Evolutionary conservation across 2,797 vertebrate genomes (phyloP).

Genomic region (Loriculus beryllinus): DNA sequence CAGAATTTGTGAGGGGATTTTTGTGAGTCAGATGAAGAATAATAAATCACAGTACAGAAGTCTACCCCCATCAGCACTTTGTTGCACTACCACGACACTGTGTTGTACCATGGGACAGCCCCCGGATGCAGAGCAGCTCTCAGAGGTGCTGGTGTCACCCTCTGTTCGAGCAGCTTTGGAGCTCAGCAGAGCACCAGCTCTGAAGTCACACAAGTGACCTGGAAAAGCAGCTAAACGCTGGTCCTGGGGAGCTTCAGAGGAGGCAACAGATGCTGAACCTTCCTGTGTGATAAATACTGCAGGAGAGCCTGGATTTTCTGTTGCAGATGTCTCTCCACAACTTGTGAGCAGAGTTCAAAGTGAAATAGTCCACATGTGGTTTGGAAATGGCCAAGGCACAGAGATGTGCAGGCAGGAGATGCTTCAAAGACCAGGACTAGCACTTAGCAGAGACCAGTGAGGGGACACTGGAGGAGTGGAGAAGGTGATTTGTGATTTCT

Average conservation of each 20-base stretch:
- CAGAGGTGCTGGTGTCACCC: background rate
- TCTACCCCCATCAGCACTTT: fast-evolving
- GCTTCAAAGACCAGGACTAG: background rate
- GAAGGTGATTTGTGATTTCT: background rate
- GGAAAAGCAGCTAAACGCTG: background rate
- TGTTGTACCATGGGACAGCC: fast-evolving
- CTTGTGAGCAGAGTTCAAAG: background rate
- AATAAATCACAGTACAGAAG: background rate
- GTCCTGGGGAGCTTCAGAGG: background rate
- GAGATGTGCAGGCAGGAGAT: background rate
- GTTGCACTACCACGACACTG: fast-evolving
- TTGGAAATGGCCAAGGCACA: background rate
- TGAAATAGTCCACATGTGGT: fast-evolving
- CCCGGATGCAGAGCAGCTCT: background rate
- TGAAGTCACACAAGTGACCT: background rate
- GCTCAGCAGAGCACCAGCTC: background rate
- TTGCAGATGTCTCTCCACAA: background rate
- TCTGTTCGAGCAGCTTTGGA: background rate
- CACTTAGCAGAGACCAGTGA: fast-evolving
- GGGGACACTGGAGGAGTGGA: background rate
- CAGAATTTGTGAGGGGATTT: background rate
- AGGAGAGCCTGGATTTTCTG: background rate
- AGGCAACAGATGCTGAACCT: background rate
- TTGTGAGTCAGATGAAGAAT: background rate
- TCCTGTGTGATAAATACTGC: background rate